Evolutionary conservation across 2,888 invertebrate species (phyloP).

Genomic region (Lacanobia oleracea): DNA sequence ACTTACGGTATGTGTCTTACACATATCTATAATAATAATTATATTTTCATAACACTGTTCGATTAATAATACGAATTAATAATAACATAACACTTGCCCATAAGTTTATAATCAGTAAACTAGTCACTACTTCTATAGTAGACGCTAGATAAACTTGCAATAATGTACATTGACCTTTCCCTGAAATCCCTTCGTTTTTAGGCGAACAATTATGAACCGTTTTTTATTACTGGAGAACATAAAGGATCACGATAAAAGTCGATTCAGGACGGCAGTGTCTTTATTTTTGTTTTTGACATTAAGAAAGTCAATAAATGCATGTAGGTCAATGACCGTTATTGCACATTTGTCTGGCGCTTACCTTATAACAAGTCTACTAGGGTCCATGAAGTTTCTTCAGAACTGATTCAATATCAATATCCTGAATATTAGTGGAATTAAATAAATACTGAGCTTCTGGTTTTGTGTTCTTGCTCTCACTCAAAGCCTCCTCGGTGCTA

Average conservation of each 20-base stretch:
- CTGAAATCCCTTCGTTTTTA: too few relatives aligned
- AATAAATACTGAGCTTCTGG: slow-evolving; percentile 80
- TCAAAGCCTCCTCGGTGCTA: slow-evolving; percentile 74
- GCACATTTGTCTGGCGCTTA: too few relatives aligned
- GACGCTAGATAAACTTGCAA: too few relatives aligned
- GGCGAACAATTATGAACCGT: too few relatives aligned
- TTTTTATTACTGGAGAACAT: too few relatives aligned
- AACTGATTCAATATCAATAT: slow-evolving; percentile 88
- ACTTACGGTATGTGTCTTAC: slow-evolving; percentile 72
- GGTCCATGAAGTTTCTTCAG: slow-evolving; percentile 87
- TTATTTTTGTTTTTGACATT: too few relatives aligned
- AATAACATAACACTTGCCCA: slow-evolving; percentile 45
- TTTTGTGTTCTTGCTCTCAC: slow-evolving; percentile 79
- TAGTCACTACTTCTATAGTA: slow-evolving; percentile 26
- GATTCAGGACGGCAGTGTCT: too few relatives aligned
- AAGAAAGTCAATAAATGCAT: too few relatives aligned
- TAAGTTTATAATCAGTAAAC: slow-evolving; percentile 41
- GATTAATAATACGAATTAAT: slow-evolving; percentile 40
- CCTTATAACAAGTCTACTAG: slow-evolving; percentile 62
- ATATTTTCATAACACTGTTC: slow-evolving; percentile 50
- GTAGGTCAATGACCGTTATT: too few relatives aligned
- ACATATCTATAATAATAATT: slow-evolving; percentile 70
- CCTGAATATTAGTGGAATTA: slow-evolving; percentile 82
- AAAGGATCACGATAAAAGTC: too few relatives aligned
- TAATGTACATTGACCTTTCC: too few relatives aligned